These are phyloP conservation scores for Globodera ellingtonae DNA, from an alignment of 1,140 invertebrate genomes.

Conservation along the genomic window DNA sequence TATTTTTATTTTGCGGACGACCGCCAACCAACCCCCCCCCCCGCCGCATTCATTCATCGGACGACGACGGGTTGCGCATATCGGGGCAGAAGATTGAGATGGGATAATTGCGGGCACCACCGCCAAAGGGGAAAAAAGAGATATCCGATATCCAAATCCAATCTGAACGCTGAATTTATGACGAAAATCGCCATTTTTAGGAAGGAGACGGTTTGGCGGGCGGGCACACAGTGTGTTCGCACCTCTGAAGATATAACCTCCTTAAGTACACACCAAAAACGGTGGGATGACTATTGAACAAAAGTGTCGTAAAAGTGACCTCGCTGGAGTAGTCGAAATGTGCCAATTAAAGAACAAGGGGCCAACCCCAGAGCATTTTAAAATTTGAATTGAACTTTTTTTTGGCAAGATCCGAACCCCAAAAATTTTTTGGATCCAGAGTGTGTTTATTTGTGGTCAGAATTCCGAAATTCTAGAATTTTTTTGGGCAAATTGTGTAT, in stretches of 20 bases:
- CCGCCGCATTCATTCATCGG: neutral
- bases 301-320: no score
- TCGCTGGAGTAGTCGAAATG: no score
- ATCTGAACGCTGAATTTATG: neutral
- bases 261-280: neutral
- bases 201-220: neutral
- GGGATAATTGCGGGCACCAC: constrained; percentile 11
- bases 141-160: neutral
- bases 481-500: no score
- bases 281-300: neutral
- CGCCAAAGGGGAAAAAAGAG: neutral
- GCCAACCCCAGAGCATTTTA: no score
- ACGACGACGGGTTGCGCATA: neutral
- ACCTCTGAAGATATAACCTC: neutral
- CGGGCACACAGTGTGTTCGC: neutral
- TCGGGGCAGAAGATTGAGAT: constrained; percentile 5
- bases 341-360: neutral
- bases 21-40: no score
- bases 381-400: no score
- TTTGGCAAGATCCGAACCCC: no score
- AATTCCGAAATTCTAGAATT: no score
- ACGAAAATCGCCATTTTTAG: neutral
- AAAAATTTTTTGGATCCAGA: no score
- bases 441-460: no score
- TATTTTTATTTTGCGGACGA: neutral